Conservation (phyloP, 2,797 vertebrate genomes). For the Sebastes flavidus region DNA sequence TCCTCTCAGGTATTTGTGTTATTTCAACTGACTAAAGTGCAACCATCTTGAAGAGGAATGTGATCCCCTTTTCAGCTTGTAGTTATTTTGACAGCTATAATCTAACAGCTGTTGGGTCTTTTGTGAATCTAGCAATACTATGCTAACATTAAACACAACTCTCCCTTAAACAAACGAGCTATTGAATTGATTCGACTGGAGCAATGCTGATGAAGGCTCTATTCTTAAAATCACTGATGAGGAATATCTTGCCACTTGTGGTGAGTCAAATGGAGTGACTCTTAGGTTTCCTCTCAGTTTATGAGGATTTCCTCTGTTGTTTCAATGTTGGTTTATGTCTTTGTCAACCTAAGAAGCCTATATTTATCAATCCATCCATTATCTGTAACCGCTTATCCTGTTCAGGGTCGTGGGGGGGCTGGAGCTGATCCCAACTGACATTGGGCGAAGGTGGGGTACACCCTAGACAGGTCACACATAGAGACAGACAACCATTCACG, state of each 20-base stretch:
- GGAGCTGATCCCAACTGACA: too few species aligned
- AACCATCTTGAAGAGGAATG: neutral
- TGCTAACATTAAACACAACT: neutral
- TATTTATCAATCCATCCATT: too few species aligned
- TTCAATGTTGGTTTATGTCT: neutral
- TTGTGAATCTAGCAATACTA: neutral
- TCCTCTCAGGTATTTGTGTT: conserved; percentile 20
- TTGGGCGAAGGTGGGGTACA: too few species aligned
- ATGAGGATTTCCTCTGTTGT: neutral
- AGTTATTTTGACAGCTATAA: neutral
- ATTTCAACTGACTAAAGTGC: neutral
- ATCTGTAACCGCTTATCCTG: too few species aligned
- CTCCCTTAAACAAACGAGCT: neutral
- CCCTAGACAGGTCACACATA: too few species aligned
- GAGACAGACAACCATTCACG: too few species aligned
- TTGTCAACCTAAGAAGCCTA: neutral
- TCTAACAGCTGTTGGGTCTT: neutral
- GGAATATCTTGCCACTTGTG: neutral
- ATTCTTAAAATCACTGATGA: neutral
- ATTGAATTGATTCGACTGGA: neutral
- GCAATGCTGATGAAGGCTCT: neutral
- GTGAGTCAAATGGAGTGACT: neutral
- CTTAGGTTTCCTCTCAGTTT: neutral
- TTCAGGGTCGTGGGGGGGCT: too few species aligned
- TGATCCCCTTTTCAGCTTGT: neutral